A percentile compares a stretch with the other conserved stretches of the same genome.
Conservation (phyloP, 2,797 vertebrate species). For the Coilia nasus region DNA sequence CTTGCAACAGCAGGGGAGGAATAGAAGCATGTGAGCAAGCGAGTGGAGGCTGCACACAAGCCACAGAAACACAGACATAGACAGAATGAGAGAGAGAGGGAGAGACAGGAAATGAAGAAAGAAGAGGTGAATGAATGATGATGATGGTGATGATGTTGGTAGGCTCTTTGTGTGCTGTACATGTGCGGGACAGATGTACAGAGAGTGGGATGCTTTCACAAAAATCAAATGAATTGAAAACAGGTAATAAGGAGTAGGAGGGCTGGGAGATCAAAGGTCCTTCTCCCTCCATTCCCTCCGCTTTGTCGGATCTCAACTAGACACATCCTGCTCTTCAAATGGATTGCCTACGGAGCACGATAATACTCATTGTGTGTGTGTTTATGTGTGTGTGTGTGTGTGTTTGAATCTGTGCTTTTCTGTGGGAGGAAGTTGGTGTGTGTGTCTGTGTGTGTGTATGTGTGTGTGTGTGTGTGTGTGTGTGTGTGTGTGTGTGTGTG, state of each 20-base stretch:
- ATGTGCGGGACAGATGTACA: not conserved
- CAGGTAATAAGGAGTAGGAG: not conserved
- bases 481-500: too few species aligned
- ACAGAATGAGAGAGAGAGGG: too few species aligned
- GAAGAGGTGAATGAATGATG: not conserved
- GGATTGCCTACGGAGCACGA: not conserved
- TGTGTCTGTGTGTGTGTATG: not conserved
- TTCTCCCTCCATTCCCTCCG: not conserved
- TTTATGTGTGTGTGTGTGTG: not conserved
- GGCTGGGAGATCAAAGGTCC: conserved; percentile 23
- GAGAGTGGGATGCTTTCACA: not conserved
- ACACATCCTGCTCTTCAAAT: conserved; percentile 18
- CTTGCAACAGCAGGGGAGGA: not conserved
- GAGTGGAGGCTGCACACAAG: not conserved
- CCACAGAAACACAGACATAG: not conserved
- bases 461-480: not conserved
- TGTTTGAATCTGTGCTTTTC: not conserved
- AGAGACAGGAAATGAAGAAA: too few species aligned
- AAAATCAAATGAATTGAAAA: conserved; percentile 24
- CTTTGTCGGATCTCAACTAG: conserved; percentile 3
- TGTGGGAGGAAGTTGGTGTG: too few species aligned
- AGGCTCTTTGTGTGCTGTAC: not conserved
- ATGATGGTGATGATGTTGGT: not conserved
- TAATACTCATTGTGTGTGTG: not conserved
- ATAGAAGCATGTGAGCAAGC: not conserved